A percentile compares a stretch with the other conserved stretches of the same genome.
These are phyloP conservation scores for Odontothrips loti DNA, from an alignment of 2,888 invertebrate species.

Conservation along the genomic window DNA sequence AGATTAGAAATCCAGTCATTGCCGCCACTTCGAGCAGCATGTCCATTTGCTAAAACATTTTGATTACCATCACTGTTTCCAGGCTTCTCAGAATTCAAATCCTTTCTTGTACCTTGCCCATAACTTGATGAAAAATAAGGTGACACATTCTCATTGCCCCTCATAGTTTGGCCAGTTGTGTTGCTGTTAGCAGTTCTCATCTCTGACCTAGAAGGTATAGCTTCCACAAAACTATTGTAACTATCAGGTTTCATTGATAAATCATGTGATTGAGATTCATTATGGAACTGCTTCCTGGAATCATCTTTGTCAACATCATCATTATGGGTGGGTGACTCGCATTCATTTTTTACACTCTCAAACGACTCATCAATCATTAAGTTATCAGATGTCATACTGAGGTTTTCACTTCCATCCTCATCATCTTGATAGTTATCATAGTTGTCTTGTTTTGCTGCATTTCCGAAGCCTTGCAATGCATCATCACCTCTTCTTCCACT, in stretches of 20 bases:
- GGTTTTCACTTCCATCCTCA: background rate
- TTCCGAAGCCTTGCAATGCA: background rate
- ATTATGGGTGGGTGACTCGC: background rate
- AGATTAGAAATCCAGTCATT: background rate
- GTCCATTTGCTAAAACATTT: background rate
- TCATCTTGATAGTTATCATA: background rate
- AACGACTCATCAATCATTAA: background rate
- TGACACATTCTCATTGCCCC: background rate
- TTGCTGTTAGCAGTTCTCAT: background rate
- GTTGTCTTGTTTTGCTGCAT: background rate
- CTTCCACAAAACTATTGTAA: background rate
- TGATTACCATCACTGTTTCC: conserved; percentile 4
- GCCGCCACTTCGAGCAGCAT: background rate
- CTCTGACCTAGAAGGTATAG: background rate
- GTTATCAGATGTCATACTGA: background rate
- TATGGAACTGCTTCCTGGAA: background rate
- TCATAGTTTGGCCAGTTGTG: background rate
- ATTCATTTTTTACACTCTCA: background rate
- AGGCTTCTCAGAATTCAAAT: no score
- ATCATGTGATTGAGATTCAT: background rate
- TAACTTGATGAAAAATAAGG: no score
- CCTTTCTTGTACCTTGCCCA: no score
- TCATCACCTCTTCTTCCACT: background rate
- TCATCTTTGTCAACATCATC: background rate
- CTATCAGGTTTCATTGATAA: background rate